Conservation (phyloP, 2,797 vertebrate genomes). For the Protonibea diacanthus region DNA sequence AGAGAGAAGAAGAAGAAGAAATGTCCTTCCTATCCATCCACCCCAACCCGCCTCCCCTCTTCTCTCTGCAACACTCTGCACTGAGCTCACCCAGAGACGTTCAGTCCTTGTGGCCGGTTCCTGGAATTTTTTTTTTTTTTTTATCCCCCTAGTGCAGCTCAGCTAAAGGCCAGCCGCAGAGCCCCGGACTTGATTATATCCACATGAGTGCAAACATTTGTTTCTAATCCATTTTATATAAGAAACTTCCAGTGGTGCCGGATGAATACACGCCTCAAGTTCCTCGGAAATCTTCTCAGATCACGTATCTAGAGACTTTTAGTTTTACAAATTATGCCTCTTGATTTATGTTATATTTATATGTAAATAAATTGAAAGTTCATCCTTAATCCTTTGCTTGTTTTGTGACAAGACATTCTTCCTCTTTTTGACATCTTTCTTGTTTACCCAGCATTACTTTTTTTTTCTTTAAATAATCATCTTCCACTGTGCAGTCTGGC, state of each 20-base stretch:
- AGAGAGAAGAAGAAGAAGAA: conserved; percentile 60
- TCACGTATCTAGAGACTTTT: conserved; percentile 53
- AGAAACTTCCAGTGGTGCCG: conserved; percentile 83
- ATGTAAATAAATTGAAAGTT: conserved; percentile 40
- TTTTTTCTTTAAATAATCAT: conserved; percentile 30
- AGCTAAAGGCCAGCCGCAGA: conserved; percentile 79
- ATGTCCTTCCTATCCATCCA: conserved; percentile 63
- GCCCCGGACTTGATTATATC: conserved; percentile 84
- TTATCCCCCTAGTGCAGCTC: conserved; percentile 63
- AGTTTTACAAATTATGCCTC: conserved; percentile 42
- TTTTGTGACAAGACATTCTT: conserved; percentile 40
- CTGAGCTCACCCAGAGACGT: conserved; percentile 77
- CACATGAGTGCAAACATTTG: conserved; percentile 87
- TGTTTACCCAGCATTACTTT: conserved; percentile 34
- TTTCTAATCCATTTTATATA: conserved; percentile 86
- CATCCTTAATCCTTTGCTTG: conserved; percentile 39
- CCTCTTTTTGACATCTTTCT: conserved; percentile 40
- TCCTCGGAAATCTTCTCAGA: conserved; percentile 64
- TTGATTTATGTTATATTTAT: conserved; percentile 41
- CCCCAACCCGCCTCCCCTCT: conserved; percentile 41
- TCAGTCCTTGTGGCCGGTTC: conserved; percentile 78
- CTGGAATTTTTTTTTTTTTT: conserved; percentile 74
- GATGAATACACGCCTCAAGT: conserved; percentile 70
- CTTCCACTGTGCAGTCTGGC: conserved; percentile 47
- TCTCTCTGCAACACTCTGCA: conserved; percentile 56